Percentiles rank a stretch among this genome's conserved stretches.
Evolutionary conservation across 2,797 vertebrate species (phyloP).

Genomic region (Apodemus agrarius): DNA sequence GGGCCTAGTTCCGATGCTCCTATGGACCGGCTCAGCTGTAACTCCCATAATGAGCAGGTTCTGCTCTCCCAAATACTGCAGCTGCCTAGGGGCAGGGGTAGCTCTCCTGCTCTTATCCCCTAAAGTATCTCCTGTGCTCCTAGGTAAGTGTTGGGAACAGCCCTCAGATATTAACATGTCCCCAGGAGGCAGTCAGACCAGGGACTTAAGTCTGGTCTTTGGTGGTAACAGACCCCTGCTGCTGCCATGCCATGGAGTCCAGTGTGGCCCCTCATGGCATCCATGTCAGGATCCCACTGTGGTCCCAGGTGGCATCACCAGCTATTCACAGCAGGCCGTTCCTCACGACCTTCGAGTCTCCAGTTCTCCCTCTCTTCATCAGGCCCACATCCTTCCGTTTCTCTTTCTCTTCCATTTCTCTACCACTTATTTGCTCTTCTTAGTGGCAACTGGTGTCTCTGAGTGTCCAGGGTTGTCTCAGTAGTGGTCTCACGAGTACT

Average conservation of each 20-base stretch:
- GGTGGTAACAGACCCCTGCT: neutral
- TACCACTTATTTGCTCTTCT: neutral
- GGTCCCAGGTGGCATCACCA: neutral
- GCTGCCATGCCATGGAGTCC: neutral
- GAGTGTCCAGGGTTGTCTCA: neutral
- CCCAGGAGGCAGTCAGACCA: neutral
- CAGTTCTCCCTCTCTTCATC: neutral
- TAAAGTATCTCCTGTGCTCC: neutral
- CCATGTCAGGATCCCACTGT: neutral
- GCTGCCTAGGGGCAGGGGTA: neutral
- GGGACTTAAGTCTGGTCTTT: neutral
- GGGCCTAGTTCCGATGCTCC: too few species aligned
- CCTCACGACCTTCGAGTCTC: neutral
- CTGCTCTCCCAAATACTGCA: neutral
- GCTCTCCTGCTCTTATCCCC: neutral
- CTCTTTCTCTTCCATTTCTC: neutral
- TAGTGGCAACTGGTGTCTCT: neutral
- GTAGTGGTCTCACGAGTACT: neutral
- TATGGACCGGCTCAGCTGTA: neutral
- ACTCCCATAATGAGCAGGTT: neutral
- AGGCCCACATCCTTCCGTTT: neutral
- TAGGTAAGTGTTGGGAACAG: neutral
- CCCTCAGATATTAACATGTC: neutral
- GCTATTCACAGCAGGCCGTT: neutral
- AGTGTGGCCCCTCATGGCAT: neutral